phyloP scores from a whole-genome alignment of 23 tunicate genomes.

The Trididemnum clinides region DNA sequence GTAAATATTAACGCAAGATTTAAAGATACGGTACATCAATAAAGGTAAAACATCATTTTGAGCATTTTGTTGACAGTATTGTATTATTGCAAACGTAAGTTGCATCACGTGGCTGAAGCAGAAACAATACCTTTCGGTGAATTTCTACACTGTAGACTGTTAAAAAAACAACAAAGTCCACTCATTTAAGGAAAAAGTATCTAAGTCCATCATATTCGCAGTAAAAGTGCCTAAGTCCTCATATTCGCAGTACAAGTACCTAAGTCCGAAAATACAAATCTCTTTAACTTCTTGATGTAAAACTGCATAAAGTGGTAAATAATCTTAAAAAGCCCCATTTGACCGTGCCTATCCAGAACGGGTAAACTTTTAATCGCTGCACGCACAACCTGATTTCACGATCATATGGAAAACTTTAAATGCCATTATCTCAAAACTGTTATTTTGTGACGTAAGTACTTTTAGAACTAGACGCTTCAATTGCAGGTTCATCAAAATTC shows the following conservation, averaged over 20 bases:
- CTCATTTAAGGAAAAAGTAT: constrained; percentile 6
- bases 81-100: constrained; percentile 16
- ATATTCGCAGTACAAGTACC: not conserved
- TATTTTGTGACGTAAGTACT: too few species aligned
- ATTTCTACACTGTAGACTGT: constrained; percentile 8
- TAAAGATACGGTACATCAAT: not conserved
- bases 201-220: not conserved
- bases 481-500: too few species aligned
- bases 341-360: constrained; percentile 8
- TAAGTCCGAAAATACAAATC: constrained; percentile 1
- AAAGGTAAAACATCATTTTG: constrained; percentile 10
- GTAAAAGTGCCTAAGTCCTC: not conserved
- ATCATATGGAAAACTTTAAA: constrained; percentile 10
- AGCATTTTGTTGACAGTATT: constrained; percentile 1
- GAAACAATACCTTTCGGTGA: not conserved
- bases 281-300: constrained; percentile 11
- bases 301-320: constrained; percentile 7
- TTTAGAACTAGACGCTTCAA: constrained; percentile 9
- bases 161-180: not conserved
- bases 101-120: constrained; percentile 11
- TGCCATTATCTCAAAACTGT: constrained; percentile 4
- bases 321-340: constrained; percentile 8
- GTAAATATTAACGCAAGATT: not conserved
- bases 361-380: not conserved
- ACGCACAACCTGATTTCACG: constrained; percentile 11